A percentile compares a stretch with the other conserved stretches of the same genome.
phyloP scores from a whole-genome alignment of 2,113 vertebrate genomes.

The Apodemus sylvaticus region DNA sequence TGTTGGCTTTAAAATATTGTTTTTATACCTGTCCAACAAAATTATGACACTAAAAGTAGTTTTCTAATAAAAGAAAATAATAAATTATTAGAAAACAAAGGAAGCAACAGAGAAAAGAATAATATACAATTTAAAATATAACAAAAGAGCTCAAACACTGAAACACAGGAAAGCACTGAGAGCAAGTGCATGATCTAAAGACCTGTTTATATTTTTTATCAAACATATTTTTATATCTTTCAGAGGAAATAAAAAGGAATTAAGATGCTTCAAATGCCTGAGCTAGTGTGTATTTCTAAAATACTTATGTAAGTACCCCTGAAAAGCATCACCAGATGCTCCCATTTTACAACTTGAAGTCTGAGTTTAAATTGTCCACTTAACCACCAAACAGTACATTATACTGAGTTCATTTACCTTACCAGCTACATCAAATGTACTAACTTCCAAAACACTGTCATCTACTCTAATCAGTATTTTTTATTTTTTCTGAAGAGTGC shows the following conservation, averaged over 20 bases:
- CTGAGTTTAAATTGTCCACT: neutral
- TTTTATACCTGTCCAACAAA: conserved; percentile 19
- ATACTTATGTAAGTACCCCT: neutral
- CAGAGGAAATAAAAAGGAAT: neutral
- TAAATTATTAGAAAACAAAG: conserved; percentile 10
- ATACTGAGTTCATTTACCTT: neutral
- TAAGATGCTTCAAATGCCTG: neutral
- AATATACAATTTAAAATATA: neutral
- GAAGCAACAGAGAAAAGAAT: neutral
- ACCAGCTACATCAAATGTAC: neutral
- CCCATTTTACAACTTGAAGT: neutral
- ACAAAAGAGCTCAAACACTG: neutral
- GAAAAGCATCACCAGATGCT: neutral
- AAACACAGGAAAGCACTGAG: neutral
- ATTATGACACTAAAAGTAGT: neutral
- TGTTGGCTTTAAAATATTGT: conserved; percentile 44
- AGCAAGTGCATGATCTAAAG: neutral
- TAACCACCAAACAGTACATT: neutral
- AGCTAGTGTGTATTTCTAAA: neutral
- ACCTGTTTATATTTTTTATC: neutral
- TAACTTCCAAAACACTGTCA: neutral
- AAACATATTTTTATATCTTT: neutral
- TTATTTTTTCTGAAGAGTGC: neutral
- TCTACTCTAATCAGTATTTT: neutral
- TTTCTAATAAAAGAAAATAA: conserved; percentile 8